Evolutionary conservation across 1,140 invertebrate genomes (phyloP).

Genomic region (Diachasmimorpha longicaudata): DNA sequence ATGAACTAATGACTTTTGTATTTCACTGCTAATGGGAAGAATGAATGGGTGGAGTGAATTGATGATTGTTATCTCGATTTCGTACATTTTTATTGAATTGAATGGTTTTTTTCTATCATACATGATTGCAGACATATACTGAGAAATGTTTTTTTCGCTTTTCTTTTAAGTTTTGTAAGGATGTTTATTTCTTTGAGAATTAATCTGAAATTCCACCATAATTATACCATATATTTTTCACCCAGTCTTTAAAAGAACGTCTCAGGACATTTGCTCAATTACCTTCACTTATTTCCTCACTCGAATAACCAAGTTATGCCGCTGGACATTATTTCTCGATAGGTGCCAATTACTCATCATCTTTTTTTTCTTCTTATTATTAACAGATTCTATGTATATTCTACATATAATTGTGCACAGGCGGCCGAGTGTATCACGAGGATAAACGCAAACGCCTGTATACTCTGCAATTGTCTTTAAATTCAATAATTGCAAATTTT

Average conservation of each 20-base stretch:
- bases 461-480: constrained; percentile 18
- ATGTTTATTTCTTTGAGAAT: constrained; percentile 54
- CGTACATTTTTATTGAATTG: constrained; percentile 56
- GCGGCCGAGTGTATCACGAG: constrained; percentile 22
- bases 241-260: constrained; percentile 18
- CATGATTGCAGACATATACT: constrained; percentile 59
- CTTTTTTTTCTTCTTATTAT: constrained; percentile 48
- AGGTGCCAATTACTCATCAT: background rate
- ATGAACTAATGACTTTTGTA: background rate
- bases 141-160: constrained; percentile 47
- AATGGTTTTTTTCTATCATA: constrained; percentile 53
- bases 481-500: constrained; percentile 11
- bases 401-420: constrained; percentile 35
- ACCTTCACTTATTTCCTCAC: background rate
- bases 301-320: constrained; percentile 9
- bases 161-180: constrained; percentile 42
- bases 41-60: background rate
- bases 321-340: constrained; percentile 14
- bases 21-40: background rate
- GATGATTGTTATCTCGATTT: constrained; percentile 34
- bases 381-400: constrained; percentile 50
- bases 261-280: constrained; percentile 3
- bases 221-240: constrained; percentile 44
- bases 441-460: constrained; percentile 14
- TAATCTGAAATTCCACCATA: constrained; percentile 50